These are phyloP conservation scores for Xiphophorus hellerii DNA, from an alignment of 2,113 vertebrate genomes.

Conservation along the genomic window DNA sequence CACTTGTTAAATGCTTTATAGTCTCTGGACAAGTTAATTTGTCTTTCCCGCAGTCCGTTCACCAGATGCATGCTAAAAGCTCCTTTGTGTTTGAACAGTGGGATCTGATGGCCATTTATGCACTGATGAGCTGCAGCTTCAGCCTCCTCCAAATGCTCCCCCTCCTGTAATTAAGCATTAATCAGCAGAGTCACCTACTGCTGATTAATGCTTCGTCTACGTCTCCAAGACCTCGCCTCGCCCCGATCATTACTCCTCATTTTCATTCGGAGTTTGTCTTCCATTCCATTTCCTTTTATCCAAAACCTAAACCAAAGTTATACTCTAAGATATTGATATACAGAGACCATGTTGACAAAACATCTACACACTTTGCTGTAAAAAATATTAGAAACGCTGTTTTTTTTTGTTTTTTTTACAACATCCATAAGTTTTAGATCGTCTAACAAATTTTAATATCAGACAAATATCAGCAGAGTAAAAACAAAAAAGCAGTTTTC, in stretches of 20 bases:
- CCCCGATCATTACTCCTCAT: constrained; percentile 27
- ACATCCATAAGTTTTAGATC: not conserved
- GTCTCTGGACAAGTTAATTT: constrained; percentile 38
- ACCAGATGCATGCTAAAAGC: constrained; percentile 43
- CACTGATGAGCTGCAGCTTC: constrained; percentile 47
- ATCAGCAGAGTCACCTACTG: constrained; percentile 5
- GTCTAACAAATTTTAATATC: no score
- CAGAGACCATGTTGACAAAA: not conserved
- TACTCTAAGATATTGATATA: constrained; percentile 11
- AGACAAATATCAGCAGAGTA: no score
- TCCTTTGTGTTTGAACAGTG: constrained; percentile 40
- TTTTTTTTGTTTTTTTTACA: not conserved
- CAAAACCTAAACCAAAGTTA: constrained; percentile 8
- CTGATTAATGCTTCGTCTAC: constrained; percentile 53
- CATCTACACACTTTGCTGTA: not conserved
- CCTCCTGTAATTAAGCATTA: constrained; percentile 51
- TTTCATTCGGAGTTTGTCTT: constrained; percentile 28
- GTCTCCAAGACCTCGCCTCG: constrained; percentile 16
- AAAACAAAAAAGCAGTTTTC: no score
- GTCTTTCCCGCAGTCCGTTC: constrained; percentile 26
- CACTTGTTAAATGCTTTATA: constrained; percentile 14
- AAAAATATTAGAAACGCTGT: not conserved
- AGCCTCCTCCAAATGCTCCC: constrained; percentile 57
- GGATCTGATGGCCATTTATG: constrained; percentile 33
- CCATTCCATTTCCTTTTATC: constrained; percentile 16